Percentiles rank a stretch among this genome's conserved stretches.
Evolutionary conservation across 2,113 vertebrate genomes (phyloP).

Genomic region (Forbesichthys papilliferus): DNA sequence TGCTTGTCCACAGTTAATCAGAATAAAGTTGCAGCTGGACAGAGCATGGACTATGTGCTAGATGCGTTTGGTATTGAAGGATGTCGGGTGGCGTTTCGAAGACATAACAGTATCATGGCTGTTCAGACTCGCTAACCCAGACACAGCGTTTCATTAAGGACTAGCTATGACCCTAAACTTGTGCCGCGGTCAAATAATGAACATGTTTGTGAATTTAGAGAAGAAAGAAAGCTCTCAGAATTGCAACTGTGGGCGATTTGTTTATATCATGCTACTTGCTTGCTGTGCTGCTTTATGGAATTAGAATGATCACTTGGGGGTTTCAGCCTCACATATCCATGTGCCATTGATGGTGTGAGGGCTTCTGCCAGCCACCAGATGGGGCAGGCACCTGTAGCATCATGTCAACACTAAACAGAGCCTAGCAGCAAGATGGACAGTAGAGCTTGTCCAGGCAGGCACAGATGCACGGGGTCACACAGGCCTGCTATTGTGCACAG

Average conservation of each 20-base stretch:
- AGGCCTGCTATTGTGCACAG: slow-evolving; percentile 60
- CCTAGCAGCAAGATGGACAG: slow-evolving; percentile 54
- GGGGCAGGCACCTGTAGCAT: slow-evolving; percentile 69
- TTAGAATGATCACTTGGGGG: slow-evolving; percentile 16
- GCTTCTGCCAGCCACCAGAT: slow-evolving; percentile 56
- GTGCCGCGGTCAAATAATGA: slow-evolving; percentile 69
- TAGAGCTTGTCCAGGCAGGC: slow-evolving; percentile 59
- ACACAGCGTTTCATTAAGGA: slow-evolving; percentile 69
- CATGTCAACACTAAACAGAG: slow-evolving; percentile 52
- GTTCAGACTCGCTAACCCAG: slow-evolving; percentile 54
- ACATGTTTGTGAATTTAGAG: slow-evolving; percentile 39
- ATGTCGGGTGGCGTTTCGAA: slow-evolving; percentile 43
- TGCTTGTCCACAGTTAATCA: slow-evolving; percentile 55
- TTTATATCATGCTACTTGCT: slow-evolving; percentile 19
- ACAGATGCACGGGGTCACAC: slow-evolving; percentile 72
- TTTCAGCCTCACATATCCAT: slow-evolving; percentile 36
- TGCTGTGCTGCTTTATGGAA: slow-evolving; percentile 38
- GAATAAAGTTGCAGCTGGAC: slow-evolving; percentile 62
- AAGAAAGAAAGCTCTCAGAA: slow-evolving; percentile 45
- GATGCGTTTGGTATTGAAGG: slow-evolving; percentile 68
- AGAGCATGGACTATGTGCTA: slow-evolving; percentile 68
- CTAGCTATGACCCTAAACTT: slow-evolving; percentile 60
- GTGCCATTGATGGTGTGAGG: slow-evolving; percentile 21
- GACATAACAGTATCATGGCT: slow-evolving; percentile 71
- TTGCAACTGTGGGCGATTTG: slow-evolving; percentile 44